phyloP scores from a whole-genome alignment of 2,888 invertebrate genomes.

The Sesia apiformis region DNA sequence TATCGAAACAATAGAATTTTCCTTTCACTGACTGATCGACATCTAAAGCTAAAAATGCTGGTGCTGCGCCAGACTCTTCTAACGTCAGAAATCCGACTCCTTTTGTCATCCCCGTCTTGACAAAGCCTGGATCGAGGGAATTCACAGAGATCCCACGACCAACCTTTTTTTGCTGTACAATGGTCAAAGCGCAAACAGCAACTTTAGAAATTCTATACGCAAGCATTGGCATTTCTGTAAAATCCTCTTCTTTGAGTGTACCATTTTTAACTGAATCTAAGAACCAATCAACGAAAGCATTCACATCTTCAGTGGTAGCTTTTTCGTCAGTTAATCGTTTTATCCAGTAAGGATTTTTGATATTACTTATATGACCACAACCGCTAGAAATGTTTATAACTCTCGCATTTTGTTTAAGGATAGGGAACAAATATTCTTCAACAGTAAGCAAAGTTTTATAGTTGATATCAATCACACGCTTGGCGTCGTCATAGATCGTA shows the following conservation, averaged over 20 bases:
- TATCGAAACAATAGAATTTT: conserved; percentile 20
- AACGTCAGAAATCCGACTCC: conserved; percentile 10
- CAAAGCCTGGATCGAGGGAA: conserved; percentile 23
- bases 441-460: conserved; percentile 5
- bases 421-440: conserved; percentile 13
- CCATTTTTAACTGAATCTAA: conserved; percentile 17
- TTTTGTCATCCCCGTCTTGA: conserved; percentile 21
- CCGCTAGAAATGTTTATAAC: conserved; percentile 23
- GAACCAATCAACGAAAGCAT: conserved; percentile 22
- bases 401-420: conserved; percentile 19
- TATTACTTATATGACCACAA: conserved; percentile 20
- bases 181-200: conserved; percentile 19
- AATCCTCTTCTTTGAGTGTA: conserved; percentile 17
- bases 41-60: conserved; percentile 19
- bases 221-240: conserved; percentile 8
- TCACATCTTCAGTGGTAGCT: conserved; percentile 14
- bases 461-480: conserved; percentile 6
- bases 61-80: conserved; percentile 14
- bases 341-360: conserved; percentile 19
- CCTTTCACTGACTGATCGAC: conserved; percentile 21
- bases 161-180: conserved; percentile 17
- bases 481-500: conserved; percentile 8
- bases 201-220: conserved; percentile 21
- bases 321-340: conserved; percentile 15
- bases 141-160: conserved; percentile 21